Conservation (phyloP, 2,888 invertebrate species). For the Caenorhabditis zanzibari region DNA sequence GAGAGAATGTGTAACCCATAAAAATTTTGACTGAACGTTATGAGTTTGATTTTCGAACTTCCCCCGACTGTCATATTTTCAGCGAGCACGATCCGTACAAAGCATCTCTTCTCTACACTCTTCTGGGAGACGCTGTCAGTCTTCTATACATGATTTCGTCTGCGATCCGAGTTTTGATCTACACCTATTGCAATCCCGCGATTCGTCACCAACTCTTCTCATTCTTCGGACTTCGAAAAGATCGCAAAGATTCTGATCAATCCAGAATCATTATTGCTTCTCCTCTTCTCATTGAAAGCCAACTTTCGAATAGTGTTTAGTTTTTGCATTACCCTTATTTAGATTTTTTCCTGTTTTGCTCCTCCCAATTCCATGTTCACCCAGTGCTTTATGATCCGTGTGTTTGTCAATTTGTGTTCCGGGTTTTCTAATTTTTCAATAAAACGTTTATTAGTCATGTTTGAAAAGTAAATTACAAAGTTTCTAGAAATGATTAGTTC, state of each 20-base stretch:
- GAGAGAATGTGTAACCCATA: not conserved
- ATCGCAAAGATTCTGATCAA: slow-evolving; percentile 54
- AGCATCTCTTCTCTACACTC: slow-evolving; percentile 76
- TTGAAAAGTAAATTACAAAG: not conserved
- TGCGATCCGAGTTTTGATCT: slow-evolving; percentile 77
- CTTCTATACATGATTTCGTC: slow-evolving; percentile 75
- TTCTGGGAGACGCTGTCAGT: slow-evolving; percentile 75
- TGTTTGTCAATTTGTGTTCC: not conserved
- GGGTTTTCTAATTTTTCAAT: slow-evolving; percentile 7
- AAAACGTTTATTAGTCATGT: slow-evolving; percentile 1
- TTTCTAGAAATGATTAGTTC: slow-evolving; percentile 8
- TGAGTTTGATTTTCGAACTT: not conserved
- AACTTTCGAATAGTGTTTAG: slow-evolving; percentile 49
- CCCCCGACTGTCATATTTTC: slow-evolving; percentile 56
- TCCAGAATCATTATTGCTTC: slow-evolving; percentile 52
- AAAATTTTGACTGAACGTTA: not conserved
- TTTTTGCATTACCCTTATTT: slow-evolving; percentile 9
- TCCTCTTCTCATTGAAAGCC: slow-evolving; percentile 40
- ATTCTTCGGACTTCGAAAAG: slow-evolving; percentile 22
- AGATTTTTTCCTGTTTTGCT: not conserved
- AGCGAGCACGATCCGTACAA: slow-evolving; percentile 74
- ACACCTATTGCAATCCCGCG: slow-evolving; percentile 73
- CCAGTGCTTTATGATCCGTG: slow-evolving; percentile 37
- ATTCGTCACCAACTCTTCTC: slow-evolving; percentile 66
- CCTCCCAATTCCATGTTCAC: not conserved